Percentiles rank a stretch among this genome's conserved stretches.
Conservation (phyloP, 2,797 vertebrate species). For the Notolabrus celidotus region DNA sequence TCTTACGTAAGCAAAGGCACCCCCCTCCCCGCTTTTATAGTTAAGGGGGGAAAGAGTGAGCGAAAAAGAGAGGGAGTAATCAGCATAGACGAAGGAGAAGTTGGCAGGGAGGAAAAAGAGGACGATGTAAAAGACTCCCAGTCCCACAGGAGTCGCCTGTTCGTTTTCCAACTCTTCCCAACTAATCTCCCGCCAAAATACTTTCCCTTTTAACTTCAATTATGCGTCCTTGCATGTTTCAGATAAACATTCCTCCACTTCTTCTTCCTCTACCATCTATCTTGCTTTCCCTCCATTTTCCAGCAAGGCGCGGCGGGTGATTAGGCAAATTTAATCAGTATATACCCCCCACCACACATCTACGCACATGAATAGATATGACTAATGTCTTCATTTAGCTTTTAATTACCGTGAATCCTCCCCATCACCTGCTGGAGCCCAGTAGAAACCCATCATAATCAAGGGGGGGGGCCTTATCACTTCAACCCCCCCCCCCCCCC, state of each 20-base stretch:
- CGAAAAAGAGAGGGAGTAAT: conserved; percentile 35
- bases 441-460: conserved; percentile 40
- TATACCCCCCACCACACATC: conserved; percentile 28
- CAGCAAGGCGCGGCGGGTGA: conserved; percentile 26
- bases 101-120: conserved; percentile 46
- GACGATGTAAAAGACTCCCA: conserved; percentile 31
- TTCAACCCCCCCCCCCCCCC: conserved; percentile 35
- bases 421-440: conserved; percentile 63
- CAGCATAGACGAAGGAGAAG: conserved; percentile 43
- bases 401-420: conserved; percentile 77
- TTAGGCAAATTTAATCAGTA: conserved; percentile 66
- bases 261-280: conserved; percentile 18
- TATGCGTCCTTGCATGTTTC: conserved; percentile 22
- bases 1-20: conserved; percentile 66
- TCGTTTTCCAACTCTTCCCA: conserved; percentile 14
- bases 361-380: conserved; percentile 47
- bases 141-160: conserved; percentile 31
- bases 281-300: conserved; percentile 19
- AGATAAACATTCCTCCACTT: conserved; percentile 9
- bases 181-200: conserved; percentile 23
- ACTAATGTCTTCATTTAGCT: conserved; percentile 76
- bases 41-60: conserved; percentile 24
- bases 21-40: conserved; percentile 39
- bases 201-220: conserved; percentile 27
- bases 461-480: conserved; percentile 21